These are phyloP conservation scores for Metellina segmentata DNA, from an alignment of 2,888 invertebrate genomes.

Conservation along the genomic window DNA sequence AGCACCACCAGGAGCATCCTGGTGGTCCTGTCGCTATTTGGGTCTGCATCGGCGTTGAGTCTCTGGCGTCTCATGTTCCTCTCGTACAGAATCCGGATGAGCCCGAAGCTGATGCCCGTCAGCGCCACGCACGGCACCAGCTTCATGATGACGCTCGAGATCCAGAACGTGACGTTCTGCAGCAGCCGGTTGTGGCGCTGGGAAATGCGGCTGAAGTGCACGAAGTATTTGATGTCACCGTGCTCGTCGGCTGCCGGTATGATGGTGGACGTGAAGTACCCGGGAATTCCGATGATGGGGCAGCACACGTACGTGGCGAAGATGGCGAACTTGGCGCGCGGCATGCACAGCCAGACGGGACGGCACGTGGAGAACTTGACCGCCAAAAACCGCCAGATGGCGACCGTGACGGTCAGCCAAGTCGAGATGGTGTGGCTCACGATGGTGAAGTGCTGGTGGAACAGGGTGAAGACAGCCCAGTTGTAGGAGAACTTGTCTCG, in stretches of 20 bases:
- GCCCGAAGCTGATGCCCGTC: slow-evolving; percentile 84
- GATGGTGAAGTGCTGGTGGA: slow-evolving; percentile 94
- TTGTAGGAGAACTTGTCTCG: slow-evolving; percentile 84
- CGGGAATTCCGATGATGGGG: slow-evolving; percentile 91
- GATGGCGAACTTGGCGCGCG: slow-evolving; percentile 89
- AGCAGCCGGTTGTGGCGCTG: slow-evolving; percentile 83
- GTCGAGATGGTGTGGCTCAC: slow-evolving; percentile 94
- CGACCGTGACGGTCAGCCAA: slow-evolving; percentile 94
- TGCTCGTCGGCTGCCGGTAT: slow-evolving; percentile 81
- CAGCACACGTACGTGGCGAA: slow-evolving; percentile 90
- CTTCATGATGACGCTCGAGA: slow-evolving; percentile 95
- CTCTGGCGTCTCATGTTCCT: slow-evolving; percentile 78
- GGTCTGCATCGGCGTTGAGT: slow-evolving; percentile 64
- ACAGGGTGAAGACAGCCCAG: slow-evolving; percentile 91
- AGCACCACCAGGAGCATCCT: slow-evolving; percentile 94
- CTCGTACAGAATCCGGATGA: slow-evolving; percentile 79
- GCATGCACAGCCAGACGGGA: slow-evolving; percentile 85
- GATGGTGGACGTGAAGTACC: slow-evolving; percentile 89
- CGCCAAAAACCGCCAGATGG: slow-evolving; percentile 92
- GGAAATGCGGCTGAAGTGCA: slow-evolving; percentile 86
- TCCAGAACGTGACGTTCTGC: slow-evolving; percentile 89
- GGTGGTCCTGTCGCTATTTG: slow-evolving; percentile 88
- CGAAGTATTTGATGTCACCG: slow-evolving; percentile 77
- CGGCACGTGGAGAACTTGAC: slow-evolving; percentile 83
- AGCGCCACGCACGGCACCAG: slow-evolving; percentile 93